Base-by-base conservation (phyloP, 35 echinoderm and acorn worm genomes). In the Holothuria glaberrima region DNA sequence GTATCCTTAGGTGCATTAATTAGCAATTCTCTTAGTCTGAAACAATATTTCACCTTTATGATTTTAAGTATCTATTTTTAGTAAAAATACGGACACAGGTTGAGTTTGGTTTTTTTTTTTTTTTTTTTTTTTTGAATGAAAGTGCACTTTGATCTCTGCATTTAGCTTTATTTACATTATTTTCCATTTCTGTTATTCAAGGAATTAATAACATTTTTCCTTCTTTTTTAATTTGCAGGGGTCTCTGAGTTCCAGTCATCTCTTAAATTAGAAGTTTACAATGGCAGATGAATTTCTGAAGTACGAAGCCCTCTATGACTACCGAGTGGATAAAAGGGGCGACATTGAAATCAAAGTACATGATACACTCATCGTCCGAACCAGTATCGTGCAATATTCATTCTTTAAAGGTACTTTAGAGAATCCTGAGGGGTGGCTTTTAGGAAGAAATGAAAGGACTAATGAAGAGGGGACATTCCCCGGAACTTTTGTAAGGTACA, bases 351-450 rank as follows among this genome's bases (percentile, higher is more conserved):
- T 97, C 52, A n/a, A 71, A 56, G 80, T 31, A 20, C 89, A 88
- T 31, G 95, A 97, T 38, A 90, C 94, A 21, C 77, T 97, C 58
- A 80, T 29, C 63, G 95, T 97, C 12, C 69, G 59, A 1, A 67
- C 62, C 13, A 89, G 89, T 21, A 84, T 83, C 9, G 29, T 70
- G 12, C 91, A 88, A 34, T 44, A 87, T 52, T 30, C 62, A 10
- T 92, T 76, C 59, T 97, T 97, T 63, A 75, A 90, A 30, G 95
- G 95, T 12, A 97, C 95, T 9, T 50, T 94, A 16, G 92, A 97
- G 59, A 80, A 97, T 21, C 95, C 95, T 0, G 67, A 69, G 41
- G 93, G 95, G 36, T 97, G 95, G 95, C 41, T 97, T 9, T 57
- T 87, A 18, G 95, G 95, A 65, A 57, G 61, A 41, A 97, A 97